phyloP scores from a whole-genome alignment of 2,797 vertebrate genomes.

The Microtus obscurus region DNA sequence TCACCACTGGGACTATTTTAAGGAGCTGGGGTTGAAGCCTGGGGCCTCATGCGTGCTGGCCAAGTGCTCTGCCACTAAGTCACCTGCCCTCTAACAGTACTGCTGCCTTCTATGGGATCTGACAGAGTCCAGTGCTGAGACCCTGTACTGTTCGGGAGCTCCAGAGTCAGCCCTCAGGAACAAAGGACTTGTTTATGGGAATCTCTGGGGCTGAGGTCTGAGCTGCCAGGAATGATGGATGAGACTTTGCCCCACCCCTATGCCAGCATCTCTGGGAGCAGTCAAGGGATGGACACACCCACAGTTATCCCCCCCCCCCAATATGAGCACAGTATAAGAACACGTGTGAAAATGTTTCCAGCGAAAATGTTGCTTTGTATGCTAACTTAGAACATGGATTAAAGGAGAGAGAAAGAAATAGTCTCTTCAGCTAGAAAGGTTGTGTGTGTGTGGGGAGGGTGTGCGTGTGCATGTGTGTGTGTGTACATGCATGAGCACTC shows the following conservation, averaged over 20 bases:
- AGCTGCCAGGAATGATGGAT: neutral
- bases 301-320: no score
- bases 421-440: neutral
- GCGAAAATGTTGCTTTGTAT: neutral
- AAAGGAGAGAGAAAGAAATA: neutral
- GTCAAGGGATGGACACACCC: accelerated
- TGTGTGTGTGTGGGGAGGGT: neutral
- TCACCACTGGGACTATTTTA: neutral
- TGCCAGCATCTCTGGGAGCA: accelerated
- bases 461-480: neutral
- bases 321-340: neutral
- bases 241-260: neutral
- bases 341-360: neutral
- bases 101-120: accelerated
- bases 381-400: neutral
- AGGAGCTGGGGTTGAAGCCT: neutral
- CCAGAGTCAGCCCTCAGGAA: neutral
- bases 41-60: neutral
- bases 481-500: neutral
- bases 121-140: no score
- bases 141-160: neutral
- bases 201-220: neutral
- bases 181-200: neutral
- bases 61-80: no score
- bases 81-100: neutral